These are phyloP conservation scores for Theristicus caerulescens DNA, from an alignment of 2,113 vertebrate genomes.

Conservation along the genomic window DNA sequence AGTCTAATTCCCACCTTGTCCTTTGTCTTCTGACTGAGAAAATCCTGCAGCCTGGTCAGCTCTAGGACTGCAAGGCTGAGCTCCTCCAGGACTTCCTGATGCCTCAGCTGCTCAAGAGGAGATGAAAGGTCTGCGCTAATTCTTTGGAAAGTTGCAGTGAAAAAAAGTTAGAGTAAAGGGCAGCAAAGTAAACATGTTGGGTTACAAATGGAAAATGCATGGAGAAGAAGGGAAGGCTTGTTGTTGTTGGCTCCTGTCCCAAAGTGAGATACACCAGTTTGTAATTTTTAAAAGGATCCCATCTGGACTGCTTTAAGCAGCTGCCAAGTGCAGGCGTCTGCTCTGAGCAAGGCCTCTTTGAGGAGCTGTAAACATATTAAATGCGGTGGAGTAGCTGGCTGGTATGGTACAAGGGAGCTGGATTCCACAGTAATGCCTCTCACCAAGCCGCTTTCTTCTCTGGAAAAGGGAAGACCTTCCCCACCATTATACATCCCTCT, in stretches of 20 bases:
- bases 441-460: not conserved
- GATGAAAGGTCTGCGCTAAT: slow-evolving; percentile 37
- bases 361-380: slow-evolving; percentile 43
- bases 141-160: slow-evolving; percentile 43
- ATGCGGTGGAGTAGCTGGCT: not conserved
- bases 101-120: slow-evolving; percentile 21
- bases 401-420: not conserved
- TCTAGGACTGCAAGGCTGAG: not conserved
- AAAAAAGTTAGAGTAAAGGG: slow-evolving; percentile 65
- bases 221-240: slow-evolving; percentile 54
- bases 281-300: slow-evolving; percentile 63
- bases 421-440: not conserved
- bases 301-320: slow-evolving; percentile 65
- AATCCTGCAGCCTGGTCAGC: not conserved
- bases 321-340: slow-evolving; percentile 60
- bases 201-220: slow-evolving; percentile 69
- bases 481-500: not conserved
- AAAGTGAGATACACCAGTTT: slow-evolving; percentile 66
- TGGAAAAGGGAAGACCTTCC: not conserved
- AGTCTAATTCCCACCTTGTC: not conserved
- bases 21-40: not conserved
- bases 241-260: slow-evolving; percentile 58
- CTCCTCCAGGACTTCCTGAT: slow-evolving; percentile 21
- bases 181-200: slow-evolving; percentile 68
- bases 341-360: slow-evolving; percentile 53